Conservation (phyloP, 2,888 invertebrate genomes). For the Drosophila basisetae region DNA sequence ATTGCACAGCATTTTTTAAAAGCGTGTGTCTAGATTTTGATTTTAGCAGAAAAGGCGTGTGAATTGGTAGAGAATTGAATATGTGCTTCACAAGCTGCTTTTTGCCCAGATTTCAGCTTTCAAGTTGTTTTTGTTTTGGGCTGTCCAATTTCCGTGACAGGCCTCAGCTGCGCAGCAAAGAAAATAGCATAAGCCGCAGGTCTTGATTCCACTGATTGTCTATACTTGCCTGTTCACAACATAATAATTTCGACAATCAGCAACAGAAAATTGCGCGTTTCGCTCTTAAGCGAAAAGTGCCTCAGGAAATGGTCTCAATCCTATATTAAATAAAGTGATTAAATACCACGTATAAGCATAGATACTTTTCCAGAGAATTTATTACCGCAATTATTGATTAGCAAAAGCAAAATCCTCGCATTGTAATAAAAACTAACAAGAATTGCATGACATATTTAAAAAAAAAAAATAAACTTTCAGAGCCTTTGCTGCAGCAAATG, state of each 20-base stretch:
- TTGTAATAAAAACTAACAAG: background rate
- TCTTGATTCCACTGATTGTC: constrained; percentile 35
- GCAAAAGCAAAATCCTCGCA: background rate
- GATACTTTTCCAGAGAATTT: constrained; percentile 48
- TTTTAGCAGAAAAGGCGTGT: constrained; percentile 50
- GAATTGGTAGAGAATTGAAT: constrained; percentile 65
- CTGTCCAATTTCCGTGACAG: constrained; percentile 62
- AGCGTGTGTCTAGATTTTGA: constrained; percentile 31
- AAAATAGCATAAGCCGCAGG: constrained; percentile 32
- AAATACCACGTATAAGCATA: constrained; percentile 9
- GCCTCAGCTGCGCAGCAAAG: constrained; percentile 29
- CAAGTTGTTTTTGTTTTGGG: constrained; percentile 67
- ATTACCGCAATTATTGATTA: background rate
- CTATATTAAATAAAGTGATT: constrained; percentile 25
- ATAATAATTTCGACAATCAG: constrained; percentile 12
- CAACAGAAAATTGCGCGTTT: constrained; percentile 17
- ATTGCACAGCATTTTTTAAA: constrained; percentile 67
- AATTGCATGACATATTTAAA: background rate
- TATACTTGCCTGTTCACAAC: constrained; percentile 7
- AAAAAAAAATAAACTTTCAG: background rate
- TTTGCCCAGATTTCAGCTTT: constrained; percentile 57
- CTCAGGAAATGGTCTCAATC: constrained; percentile 45
- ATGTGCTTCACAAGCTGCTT: constrained; percentile 55
- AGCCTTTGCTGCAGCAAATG: background rate
- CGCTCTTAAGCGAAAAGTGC: constrained; percentile 25